Evolutionary conservation across 2,888 invertebrate genomes (phyloP).

Genomic region (Odontocerum albicorne): DNA sequence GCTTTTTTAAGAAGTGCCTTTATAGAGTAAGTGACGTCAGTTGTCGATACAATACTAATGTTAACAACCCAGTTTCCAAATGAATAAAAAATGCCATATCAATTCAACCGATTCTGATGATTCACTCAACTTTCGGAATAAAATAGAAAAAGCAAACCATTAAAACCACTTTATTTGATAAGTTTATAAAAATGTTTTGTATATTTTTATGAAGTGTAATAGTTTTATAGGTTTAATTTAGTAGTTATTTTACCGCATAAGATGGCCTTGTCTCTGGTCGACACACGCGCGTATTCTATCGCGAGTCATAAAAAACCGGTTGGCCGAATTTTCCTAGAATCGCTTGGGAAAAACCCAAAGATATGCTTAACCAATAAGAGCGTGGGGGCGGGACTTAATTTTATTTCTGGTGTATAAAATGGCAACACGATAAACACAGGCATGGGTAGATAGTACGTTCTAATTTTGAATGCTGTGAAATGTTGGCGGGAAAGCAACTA

Average conservation of each 20-base stretch:
- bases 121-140: too few relatives aligned
- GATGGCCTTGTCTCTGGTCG: constrained; percentile 3
- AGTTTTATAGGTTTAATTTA: background rate
- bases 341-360: constrained; percentile 29
- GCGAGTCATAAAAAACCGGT: constrained; percentile 7
- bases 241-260: background rate
- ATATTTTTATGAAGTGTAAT: background rate
- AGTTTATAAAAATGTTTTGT: too few relatives aligned
- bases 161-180: too few relatives aligned
- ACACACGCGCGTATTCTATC: constrained; percentile 1
- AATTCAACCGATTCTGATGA: too few relatives aligned
- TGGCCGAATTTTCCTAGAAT: constrained; percentile 23
- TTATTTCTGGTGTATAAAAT: background rate
- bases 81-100: background rate
- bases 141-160: too few relatives aligned
- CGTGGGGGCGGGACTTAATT: constrained; percentile 14
- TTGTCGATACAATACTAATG: background rate
- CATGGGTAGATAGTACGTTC: constrained; percentile 8
- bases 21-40: background rate
- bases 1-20: background rate
- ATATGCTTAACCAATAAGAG: constrained; percentile 22
- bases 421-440: background rate
- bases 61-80: background rate
- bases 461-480: background rate
- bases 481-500: constrained; percentile 1